A percentile compares a stretch with the other conserved stretches of the same genome.
These are phyloP conservation scores for Conops quadrifasciatus DNA, from an alignment of 2,888 invertebrate species.

Conservation along the genomic window DNA sequence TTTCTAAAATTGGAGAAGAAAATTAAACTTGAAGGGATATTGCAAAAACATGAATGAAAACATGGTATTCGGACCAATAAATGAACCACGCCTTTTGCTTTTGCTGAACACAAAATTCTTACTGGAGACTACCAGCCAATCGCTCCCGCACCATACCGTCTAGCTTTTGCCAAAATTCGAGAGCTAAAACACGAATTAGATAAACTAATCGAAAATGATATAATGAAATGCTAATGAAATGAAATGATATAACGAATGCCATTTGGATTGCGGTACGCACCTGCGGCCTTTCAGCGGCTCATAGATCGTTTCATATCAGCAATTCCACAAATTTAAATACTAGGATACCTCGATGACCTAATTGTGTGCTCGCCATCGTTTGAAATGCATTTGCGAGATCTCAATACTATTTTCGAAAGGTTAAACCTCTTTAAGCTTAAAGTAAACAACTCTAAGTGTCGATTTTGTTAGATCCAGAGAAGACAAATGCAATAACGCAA, in stretches of 20 bases:
- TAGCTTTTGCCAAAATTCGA: slow-evolving; percentile 46
- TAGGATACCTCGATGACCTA: slow-evolving; percentile 52
- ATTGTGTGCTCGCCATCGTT: slow-evolving; percentile 47
- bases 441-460: slow-evolving; percentile 46
- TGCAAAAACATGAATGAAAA: slow-evolving; percentile 11
- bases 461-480: slow-evolving; percentile 49
- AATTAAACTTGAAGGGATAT: slow-evolving; percentile 18
- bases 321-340: slow-evolving; percentile 39
- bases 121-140: slow-evolving; percentile 30
- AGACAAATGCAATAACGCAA: slow-evolving; percentile 47
- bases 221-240: slow-evolving; percentile 46
- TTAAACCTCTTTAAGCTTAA: slow-evolving; percentile 32
- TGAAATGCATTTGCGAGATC: slow-evolving; percentile 40
- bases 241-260: slow-evolving; percentile 53
- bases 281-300: slow-evolving; percentile 43
- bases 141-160: slow-evolving; percentile 30
- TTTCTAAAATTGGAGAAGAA: slow-evolving; percentile 18
- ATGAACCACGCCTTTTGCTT: slow-evolving; percentile 25
- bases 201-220: not conserved
- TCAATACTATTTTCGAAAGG: slow-evolving; percentile 22
- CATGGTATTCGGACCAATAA: slow-evolving; percentile 30
- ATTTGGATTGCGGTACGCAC: slow-evolving; percentile 54
- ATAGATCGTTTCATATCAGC: slow-evolving; percentile 47
- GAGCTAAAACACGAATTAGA: slow-evolving; percentile 13
- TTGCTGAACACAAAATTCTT: slow-evolving; percentile 33